Evolutionary conservation across 2,113 vertebrate genomes (phyloP), one percentile per base, ranked within the genome.

Genomic region (Tangachromis dhanisi): DNA sequence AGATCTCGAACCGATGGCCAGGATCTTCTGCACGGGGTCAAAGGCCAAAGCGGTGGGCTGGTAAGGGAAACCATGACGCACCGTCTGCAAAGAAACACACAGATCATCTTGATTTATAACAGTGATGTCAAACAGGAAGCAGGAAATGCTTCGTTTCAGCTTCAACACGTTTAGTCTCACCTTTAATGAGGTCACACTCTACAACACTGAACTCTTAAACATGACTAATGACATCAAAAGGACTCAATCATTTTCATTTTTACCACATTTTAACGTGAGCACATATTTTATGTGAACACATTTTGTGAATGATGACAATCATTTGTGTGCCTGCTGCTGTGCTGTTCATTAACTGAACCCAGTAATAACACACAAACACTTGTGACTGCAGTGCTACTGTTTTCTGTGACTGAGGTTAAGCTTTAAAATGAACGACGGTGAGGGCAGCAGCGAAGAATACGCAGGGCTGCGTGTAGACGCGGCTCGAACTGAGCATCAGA

Each of bases 1-100:
- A 86, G 97, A 97, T 95, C 98, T 97, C 31, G 98, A 97, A 81
- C 99, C 99, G 68, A 99, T 97, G 76, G 99, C 98, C 95, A 99
- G 95, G 80, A 99, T 97, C 97, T 98, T 99, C 97, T 99, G 99
- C 93, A 99, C 98, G 2, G 98, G 98, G 95, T 99, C 99, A 92
- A 98, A 99, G 83, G 98, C 98, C 95, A 99, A 96, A 86, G 98
- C 96, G 80, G 98, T 99, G 61, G 99, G 98, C 84, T 99, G 97
- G 93, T 98, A 98, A 42, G 99, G 98, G 92, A 99, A 99, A 55
- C 99, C 99, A 93, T 99, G 99, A 61, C 99, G 98, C 88, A 99
- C 98, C 35, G 98, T 99, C 99, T 99, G 97, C 87, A 97, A 96
- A 17, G 94, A 82, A 96, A 89, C 95, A 89, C 54, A 90, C 10